Conservation (phyloP, 2,113 vertebrate genomes). For the Lamprologus tigripictilis region DNA sequence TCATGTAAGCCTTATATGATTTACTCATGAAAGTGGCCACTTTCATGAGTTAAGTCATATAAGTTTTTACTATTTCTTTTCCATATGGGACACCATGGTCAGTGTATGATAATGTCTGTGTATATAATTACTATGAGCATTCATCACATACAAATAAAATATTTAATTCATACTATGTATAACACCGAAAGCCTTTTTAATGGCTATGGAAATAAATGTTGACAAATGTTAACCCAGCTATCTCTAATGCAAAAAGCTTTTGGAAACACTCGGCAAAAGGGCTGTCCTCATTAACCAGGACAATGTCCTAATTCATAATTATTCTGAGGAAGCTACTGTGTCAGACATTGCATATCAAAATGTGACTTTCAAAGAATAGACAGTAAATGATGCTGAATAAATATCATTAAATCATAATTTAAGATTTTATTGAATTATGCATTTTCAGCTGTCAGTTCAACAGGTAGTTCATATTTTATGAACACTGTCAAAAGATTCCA, state of each 20-base stretch:
- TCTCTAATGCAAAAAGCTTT: background rate
- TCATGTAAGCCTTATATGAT: no score
- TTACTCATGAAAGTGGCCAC: no score
- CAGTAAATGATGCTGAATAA: background rate
- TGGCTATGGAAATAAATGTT: background rate
- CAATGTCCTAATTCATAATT: background rate
- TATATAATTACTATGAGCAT: background rate
- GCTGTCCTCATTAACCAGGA: background rate
- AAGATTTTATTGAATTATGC: slow-evolving; percentile 1
- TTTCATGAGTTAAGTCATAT: no score
- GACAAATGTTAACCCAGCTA: background rate
- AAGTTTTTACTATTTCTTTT: no score
- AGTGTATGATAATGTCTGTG: background rate
- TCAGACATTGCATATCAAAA: background rate
- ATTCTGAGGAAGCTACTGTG: background rate
- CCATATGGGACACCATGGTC: background rate
- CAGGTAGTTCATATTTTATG: slow-evolving; percentile 23
- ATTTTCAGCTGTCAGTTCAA: background rate
- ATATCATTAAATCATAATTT: background rate
- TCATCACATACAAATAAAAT: background rate
- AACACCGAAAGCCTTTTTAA: background rate
- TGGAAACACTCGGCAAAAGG: background rate
- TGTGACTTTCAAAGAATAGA: background rate
- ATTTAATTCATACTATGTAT: background rate
- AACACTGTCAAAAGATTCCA: background rate